Evolutionary conservation across 2,888 invertebrate species (phyloP).

Genomic region (Pyralis farinalis): DNA sequence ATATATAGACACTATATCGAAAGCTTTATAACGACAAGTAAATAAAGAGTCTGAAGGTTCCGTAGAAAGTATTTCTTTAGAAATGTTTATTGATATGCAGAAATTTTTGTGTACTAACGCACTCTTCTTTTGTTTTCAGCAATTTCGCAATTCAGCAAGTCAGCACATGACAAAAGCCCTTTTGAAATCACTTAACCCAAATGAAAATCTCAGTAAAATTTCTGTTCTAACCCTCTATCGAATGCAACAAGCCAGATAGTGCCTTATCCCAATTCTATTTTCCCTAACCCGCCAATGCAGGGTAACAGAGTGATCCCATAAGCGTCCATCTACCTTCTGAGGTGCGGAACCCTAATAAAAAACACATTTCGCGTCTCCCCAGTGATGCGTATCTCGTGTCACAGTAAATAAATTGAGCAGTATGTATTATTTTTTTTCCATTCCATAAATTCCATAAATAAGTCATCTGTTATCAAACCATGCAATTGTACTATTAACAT

Average conservation of each 20-base stretch:
- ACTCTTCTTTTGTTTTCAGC: no score
- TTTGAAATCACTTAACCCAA: not conserved
- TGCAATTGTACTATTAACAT: no score
- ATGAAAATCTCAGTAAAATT: not conserved
- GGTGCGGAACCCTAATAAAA: slow-evolving; percentile 38
- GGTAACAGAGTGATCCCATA: slow-evolving; percentile 17
- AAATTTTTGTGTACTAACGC: no score
- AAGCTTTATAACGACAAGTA: no score
- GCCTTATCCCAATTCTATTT: not conserved
- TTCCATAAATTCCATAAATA: no score
- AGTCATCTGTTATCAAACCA: no score
- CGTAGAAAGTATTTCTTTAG: no score
- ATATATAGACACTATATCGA: not conserved
- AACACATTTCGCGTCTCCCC: slow-evolving; percentile 42
- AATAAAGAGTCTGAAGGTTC: no score
- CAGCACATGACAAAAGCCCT: no score
- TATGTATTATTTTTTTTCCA: no score
- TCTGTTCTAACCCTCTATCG: not conserved
- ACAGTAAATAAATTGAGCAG: not conserved
- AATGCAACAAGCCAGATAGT: not conserved
- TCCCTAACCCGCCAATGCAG: slow-evolving; percentile 6
- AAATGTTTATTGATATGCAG: no score
- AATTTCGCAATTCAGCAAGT: no score
- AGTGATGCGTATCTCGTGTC: slow-evolving; percentile 38
- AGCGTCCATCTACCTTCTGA: slow-evolving; percentile 25